phyloP scores from a whole-genome alignment of 2,888 invertebrate species.

The Sylvicola fuscatus region DNA sequence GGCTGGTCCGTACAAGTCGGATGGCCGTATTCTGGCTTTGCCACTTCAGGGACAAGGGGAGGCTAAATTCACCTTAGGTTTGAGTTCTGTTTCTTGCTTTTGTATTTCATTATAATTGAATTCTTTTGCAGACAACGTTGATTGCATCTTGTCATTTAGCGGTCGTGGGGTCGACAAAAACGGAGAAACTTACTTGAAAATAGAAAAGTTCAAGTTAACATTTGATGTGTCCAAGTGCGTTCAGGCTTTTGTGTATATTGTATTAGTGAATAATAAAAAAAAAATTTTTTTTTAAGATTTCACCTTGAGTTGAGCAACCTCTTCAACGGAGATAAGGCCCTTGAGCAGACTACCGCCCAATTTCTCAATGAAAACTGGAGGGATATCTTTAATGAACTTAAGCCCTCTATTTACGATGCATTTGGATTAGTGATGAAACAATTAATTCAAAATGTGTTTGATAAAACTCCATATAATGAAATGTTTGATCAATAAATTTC shows the following conservation, averaged over 20 bases:
- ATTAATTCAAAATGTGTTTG: conserved; percentile 15
- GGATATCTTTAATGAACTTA: conserved; percentile 15
- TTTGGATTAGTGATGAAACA: conserved; percentile 11
- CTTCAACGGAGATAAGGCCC: conserved; percentile 4
- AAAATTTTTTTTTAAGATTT: conserved; percentile 5
- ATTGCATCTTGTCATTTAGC: conserved; percentile 4
- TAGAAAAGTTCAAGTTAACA: conserved; percentile 4
- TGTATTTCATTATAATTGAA: no score
- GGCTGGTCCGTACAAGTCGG: conserved; percentile 15
- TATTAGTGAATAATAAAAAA: no score
- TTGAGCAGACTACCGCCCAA: conserved; percentile 5
- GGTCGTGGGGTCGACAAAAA: conserved; percentile 1
- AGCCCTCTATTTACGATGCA: conserved; percentile 2
- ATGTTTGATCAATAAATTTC: conserved; percentile 6
- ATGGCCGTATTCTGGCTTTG: conserved; percentile 5
- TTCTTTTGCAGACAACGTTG: no score
- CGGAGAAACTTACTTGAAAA: conserved; percentile 3
- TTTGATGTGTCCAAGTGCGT: conserved; percentile 3
- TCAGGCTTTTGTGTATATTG: not conserved
- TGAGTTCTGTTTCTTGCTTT: not conserved
- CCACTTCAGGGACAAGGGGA: conserved; percentile 6
- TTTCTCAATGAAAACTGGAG: conserved; percentile 5
- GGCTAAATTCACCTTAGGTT: conserved; percentile 5
- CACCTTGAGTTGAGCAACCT: conserved; percentile 10
- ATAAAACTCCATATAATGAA: conserved; percentile 14